Base-by-base conservation (phyloP, 2,888 invertebrate species). In the Caradrina kadenii region DNA sequence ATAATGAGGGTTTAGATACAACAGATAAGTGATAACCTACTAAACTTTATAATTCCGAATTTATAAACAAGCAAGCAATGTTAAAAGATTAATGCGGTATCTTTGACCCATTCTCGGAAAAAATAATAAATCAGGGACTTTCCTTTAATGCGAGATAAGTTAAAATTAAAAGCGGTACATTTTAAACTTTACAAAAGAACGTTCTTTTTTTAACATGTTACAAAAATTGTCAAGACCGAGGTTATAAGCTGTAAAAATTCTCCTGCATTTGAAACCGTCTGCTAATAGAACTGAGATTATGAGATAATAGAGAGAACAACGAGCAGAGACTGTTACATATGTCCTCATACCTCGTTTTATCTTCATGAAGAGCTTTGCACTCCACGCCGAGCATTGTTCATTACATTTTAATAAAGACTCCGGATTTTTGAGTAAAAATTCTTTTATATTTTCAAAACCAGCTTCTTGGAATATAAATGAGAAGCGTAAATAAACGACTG, bases 261-360 rank as follows among this genome's bases (percentile, higher is more conserved):
- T 39, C 11, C 31, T 71, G 21, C 59, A 73, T 79, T 73, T 60
- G 6, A 69, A 64, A 60, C 39, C n/a, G 22, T 61, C 64, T 49
- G 42, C 35, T 61, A 79, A 65, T 63, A 73, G 42, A 31, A n/a
- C 21, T 15, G 35, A 63, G 67, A 76, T 63, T 80, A 79, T 73
- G 63, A 60, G 52, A 61, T 74, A 80, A 60, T n/a, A 50, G 22
- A 42, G 49, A 53, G 52, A 74, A 62, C 53, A 67, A 56, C 19
- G 42, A 50, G 35, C 63, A 22, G 17, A 11, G 39, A 48, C 63
- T 54, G 59, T 22, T 21, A 54, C 53, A 45, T 59, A 79, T 54
- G 45, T 67, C 7, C 39, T 54, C 50, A 31, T 62, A 48, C 7
- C 21, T 59, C 45, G 39, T 63, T 74, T 62, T 62, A 52, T 75